Percentiles rank a stretch among this genome's conserved stretches.
Conservation (phyloP, 2,113 vertebrate genomes). For the Marmota flaviventris region DNA sequence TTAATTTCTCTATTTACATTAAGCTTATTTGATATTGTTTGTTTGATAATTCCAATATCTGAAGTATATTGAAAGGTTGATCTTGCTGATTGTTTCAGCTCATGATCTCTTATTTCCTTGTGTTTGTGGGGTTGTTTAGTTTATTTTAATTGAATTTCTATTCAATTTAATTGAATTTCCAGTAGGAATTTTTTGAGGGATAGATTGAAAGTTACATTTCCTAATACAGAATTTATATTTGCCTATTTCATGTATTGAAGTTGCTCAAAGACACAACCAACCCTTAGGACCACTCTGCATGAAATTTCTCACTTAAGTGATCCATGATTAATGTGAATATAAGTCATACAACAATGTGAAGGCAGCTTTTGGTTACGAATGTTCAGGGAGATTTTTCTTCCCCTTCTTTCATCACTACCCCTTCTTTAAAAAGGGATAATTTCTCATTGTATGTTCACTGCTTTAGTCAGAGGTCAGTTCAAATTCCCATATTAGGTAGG, state of each 20-base stretch:
- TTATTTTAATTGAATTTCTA: slow-evolving; percentile 47
- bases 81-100: background rate
- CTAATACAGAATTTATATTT: slow-evolving; percentile 10
- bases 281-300: background rate
- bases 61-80: background rate
- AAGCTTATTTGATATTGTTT: slow-evolving; percentile 43
- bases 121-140: background rate
- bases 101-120: background rate
- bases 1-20: slow-evolving; percentile 4
- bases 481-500: background rate
- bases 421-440: background rate
- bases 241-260: background rate
- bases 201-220: background rate
- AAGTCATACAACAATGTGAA: background rate
- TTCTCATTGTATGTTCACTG: slow-evolving; percentile 17
- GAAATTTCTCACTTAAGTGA: background rate
- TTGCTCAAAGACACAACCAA: background rate
- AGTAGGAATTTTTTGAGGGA: slow-evolving; percentile 12
- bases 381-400: background rate
- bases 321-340: background rate
- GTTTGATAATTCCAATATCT: background rate
- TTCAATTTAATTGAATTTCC: slow-evolving; percentile 6
- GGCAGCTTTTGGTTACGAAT: background rate
- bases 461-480: slow-evolving; percentile 10
- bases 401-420: background rate